These are phyloP conservation scores for Galago senegalensis DNA, from an alignment of 2,797 vertebrate genomes.

Conservation along the genomic window DNA sequence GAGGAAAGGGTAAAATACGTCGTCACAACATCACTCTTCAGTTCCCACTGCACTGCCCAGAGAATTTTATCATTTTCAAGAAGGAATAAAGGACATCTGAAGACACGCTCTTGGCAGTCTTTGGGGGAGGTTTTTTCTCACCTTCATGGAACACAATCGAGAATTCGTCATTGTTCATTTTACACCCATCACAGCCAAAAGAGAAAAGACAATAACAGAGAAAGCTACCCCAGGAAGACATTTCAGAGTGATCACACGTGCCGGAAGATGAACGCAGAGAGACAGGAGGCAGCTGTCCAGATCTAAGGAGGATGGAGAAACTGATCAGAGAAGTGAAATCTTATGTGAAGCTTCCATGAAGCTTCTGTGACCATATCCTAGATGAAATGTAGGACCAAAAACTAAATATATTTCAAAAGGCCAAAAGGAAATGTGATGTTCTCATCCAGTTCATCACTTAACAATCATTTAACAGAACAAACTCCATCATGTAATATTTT, in stretches of 20 bases:
- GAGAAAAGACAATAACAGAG: neutral
- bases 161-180: neutral
- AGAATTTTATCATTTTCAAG: neutral
- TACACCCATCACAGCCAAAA: neutral
- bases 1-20: accelerated
- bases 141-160: neutral
- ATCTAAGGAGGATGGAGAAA: neutral
- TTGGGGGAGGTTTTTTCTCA: no score
- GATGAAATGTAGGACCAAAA: neutral
- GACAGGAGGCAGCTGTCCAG: neutral
- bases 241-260: neutral
- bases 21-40: neutral
- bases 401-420: neutral
- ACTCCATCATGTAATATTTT: neutral
- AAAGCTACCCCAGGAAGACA: neutral
- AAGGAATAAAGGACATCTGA: neutral
- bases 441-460: neutral
- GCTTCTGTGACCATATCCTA: neutral
- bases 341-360: neutral
- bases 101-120: neutral
- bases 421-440: neutral
- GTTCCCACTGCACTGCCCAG: accelerated
- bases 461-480: neutral
- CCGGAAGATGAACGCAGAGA: neutral
- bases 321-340: neutral